Conservation (phyloP, 1,140 invertebrate genomes). For the Lysiphlebus fabarum region DNA sequence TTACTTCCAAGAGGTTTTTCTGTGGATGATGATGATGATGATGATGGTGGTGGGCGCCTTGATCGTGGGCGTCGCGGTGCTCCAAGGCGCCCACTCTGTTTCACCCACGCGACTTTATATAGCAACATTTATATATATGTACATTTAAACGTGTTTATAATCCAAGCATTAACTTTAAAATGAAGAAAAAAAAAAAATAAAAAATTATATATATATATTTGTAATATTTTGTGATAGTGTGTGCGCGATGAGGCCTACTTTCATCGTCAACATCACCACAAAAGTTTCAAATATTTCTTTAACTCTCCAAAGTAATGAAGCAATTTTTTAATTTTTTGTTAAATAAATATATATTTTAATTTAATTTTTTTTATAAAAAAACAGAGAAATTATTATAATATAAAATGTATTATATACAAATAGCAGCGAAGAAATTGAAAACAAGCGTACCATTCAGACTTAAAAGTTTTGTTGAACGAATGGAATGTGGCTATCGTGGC, state of each 20-base stretch:
- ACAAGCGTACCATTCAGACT: slow-evolving; percentile 48
- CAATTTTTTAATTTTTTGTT: too few species aligned
- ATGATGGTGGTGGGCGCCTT: slow-evolving; percentile 16
- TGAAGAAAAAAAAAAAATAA: too few species aligned
- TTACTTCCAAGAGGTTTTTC: slow-evolving; percentile 8
- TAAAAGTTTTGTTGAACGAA: slow-evolving; percentile 32
- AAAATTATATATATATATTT: too few species aligned
- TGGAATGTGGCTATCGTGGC: slow-evolving; percentile 48
- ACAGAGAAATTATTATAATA: too few species aligned
- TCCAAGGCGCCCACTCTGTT: slow-evolving; percentile 20
- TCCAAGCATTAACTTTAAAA: too few species aligned
- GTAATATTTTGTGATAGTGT: neutral
- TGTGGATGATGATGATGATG: too few species aligned
- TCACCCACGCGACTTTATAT: slow-evolving; percentile 17
- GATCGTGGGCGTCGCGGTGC: slow-evolving; percentile 24
- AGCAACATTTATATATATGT: too few species aligned
- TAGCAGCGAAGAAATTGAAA: too few species aligned
- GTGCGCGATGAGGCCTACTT: slow-evolving; percentile 18
- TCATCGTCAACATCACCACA: slow-evolving; percentile 9
- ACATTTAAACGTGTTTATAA: too few species aligned
- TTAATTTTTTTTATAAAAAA: slow-evolving; percentile 17
- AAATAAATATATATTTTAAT: neutral
- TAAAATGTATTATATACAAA: too few species aligned
- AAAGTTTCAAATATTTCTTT: too few species aligned
- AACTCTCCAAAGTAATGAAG: too few species aligned